A percentile compares a stretch with the other conserved stretches of the same genome.
Conservation (phyloP, 2,113 vertebrate genomes). For the Cephalopholis sonnerati region DNA sequence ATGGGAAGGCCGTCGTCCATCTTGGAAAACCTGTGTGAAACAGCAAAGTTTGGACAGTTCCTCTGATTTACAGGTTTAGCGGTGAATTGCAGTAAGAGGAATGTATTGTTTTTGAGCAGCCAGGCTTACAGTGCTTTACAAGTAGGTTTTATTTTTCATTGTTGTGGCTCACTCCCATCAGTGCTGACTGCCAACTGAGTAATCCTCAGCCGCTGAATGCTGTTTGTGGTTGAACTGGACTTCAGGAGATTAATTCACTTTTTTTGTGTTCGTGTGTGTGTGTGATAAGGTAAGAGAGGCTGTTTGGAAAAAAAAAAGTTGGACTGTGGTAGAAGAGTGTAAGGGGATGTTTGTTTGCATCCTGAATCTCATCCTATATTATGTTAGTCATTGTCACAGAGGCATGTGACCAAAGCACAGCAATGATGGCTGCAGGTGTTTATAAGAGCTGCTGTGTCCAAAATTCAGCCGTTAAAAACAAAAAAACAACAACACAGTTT, state of each 20-base stretch:
- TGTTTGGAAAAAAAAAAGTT: neutral
- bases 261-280: conserved; percentile 14
- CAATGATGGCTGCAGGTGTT: neutral
- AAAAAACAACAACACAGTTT: neutral
- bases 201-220: conserved; percentile 28
- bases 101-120: conserved; percentile 84
- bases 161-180: conserved; percentile 50
- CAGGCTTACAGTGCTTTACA: conserved; percentile 66
- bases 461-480: neutral
- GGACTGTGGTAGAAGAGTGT: neutral
- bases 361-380: neutral
- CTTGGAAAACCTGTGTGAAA: conserved; percentile 35
- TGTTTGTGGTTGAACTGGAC: conserved; percentile 40
- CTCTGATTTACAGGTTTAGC: conserved; percentile 68
- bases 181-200: conserved; percentile 34
- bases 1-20: conserved; percentile 23
- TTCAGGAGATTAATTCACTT: conserved; percentile 10
- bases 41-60: conserved; percentile 29
- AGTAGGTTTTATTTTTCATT: conserved; percentile 59
- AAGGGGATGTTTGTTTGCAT: neutral
- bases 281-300: neutral
- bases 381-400: neutral
- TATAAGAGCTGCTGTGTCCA: neutral
- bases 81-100: conserved; percentile 55
- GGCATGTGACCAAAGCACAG: neutral